Conservation (phyloP, 2,797 vertebrate genomes). For the Macroramphosus scolopax region DNA sequence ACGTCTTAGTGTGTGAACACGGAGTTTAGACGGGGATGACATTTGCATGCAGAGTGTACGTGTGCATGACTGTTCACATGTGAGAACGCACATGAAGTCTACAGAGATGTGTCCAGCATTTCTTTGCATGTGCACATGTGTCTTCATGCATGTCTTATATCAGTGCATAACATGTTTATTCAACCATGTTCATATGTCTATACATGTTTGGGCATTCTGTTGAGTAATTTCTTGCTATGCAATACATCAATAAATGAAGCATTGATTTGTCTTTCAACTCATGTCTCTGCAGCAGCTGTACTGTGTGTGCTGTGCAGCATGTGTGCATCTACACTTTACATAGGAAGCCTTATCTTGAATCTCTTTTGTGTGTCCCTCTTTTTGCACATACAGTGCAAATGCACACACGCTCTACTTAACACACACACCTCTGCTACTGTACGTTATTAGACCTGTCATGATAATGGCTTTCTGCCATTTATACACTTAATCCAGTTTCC, state of each 20-base stretch:
- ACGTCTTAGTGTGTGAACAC: background rate
- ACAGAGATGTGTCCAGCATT: background rate
- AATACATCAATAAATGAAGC: conserved; percentile 7
- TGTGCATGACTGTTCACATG: background rate
- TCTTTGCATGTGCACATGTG: conserved; percentile 11
- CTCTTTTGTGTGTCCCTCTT: background rate
- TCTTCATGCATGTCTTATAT: conserved; percentile 19
- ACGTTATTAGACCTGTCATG: conserved; percentile 14
- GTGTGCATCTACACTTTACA: too few relatives aligned
- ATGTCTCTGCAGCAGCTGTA: background rate
- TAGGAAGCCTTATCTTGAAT: too few relatives aligned
- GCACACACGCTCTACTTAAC: background rate
- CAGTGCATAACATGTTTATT: too few relatives aligned
- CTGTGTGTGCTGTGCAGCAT: background rate
- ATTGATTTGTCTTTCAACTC: background rate
- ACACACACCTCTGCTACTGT: conserved; percentile 7
- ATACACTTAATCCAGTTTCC: conserved; percentile 52
- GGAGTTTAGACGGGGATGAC: background rate
- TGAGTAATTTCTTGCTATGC: conserved; percentile 2
- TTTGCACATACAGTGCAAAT: background rate
- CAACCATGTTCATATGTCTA: conserved; percentile 16
- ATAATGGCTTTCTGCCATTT: conserved; percentile 53
- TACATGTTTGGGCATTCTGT: conserved; percentile 5
- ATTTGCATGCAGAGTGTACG: conserved; percentile 18
- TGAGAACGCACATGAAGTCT: conserved; percentile 13